Evolutionary conservation across 1,140 invertebrate genomes (phyloP).

Genomic region (Drosophila ogumai): DNA sequence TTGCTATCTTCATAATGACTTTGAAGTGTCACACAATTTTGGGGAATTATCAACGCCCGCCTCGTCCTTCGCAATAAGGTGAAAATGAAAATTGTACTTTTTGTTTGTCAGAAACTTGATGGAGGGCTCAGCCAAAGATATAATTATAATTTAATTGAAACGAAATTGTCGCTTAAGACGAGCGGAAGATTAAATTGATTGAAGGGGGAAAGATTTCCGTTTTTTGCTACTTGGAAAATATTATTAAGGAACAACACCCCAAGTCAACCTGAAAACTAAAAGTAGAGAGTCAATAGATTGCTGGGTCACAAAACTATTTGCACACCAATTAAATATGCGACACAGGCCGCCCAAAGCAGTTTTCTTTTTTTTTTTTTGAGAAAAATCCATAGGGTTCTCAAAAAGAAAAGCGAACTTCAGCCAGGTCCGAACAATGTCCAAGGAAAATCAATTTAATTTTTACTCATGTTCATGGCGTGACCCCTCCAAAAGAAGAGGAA

Average conservation of each 20-base stretch:
- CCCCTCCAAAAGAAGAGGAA: constrained; percentile 13
- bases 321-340: constrained; percentile 55
- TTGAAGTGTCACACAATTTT: constrained; percentile 75
- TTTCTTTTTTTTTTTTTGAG: background rate
- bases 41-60: constrained; percentile 57
- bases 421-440: constrained; percentile 60
- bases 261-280: background rate
- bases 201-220: background rate
- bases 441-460: constrained; percentile 81
- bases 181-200: constrained; percentile 6
- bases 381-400: constrained; percentile 20
- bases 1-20: constrained; percentile 81
- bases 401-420: constrained; percentile 44
- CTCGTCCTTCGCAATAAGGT: constrained; percentile 48
- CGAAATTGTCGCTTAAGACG: constrained; percentile 49
- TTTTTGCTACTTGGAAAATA: background rate
- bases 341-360: constrained; percentile 10
- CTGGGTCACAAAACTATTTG: constrained; percentile 42
- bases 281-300: constrained; percentile 5
- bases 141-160: constrained; percentile 78
- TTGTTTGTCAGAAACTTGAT: constrained; percentile 36
- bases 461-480: constrained; percentile 65
- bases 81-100: constrained; percentile 67
- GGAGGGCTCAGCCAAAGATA: constrained; percentile 35
- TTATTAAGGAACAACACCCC: background rate